Percentiles rank a stretch among this genome's conserved stretches.
phyloP scores from a whole-genome alignment of 92 coral and sea anemone species.

The Muricea muricata region DNA sequence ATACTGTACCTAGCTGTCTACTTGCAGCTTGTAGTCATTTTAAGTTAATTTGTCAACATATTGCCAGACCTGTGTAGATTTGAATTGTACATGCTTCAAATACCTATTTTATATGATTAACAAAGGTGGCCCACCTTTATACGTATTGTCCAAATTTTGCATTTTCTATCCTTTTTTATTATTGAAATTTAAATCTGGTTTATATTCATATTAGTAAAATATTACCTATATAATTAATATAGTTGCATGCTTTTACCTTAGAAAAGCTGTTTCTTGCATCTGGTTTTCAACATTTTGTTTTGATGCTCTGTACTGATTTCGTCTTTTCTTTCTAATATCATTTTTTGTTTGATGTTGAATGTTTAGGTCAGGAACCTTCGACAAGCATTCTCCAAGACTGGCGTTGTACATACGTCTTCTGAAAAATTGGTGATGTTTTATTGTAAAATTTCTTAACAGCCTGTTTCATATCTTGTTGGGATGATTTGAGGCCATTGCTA shows the following conservation, averaged over 20 bases:
- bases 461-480: slow-evolving; percentile 5
- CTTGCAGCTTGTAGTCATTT: background rate
- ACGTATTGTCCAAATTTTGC: background rate
- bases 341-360: slow-evolving; percentile 34
- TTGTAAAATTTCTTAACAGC: slow-evolving; percentile 23
- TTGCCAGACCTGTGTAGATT: slow-evolving; percentile 24
- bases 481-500: slow-evolving; percentile 32
- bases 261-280: slow-evolving; percentile 48
- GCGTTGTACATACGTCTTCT: slow-evolving; percentile 30
- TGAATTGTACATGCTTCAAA: slow-evolving; percentile 29
- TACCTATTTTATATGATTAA: background rate
- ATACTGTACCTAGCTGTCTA: too few relatives aligned
- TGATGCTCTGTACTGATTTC: background rate
- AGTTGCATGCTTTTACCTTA: slow-evolving; percentile 48
- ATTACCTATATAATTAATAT: background rate
- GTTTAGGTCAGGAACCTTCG: slow-evolving; percentile 20
- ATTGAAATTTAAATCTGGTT: too few relatives aligned
- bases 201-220: too few relatives aligned
- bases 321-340: slow-evolving; percentile 26
- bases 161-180: too few relatives aligned
- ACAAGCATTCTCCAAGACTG: slow-evolving; percentile 42
- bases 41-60: too few relatives aligned
- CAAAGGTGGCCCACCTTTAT: background rate
- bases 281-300: slow-evolving; percentile 44
- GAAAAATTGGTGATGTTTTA: slow-evolving; percentile 40